Evolutionary conservation across 1,140 invertebrate species (phyloP), one percentile per base, ranked within the genome.

Genomic region (Paralvinella palmiformis): DNA sequence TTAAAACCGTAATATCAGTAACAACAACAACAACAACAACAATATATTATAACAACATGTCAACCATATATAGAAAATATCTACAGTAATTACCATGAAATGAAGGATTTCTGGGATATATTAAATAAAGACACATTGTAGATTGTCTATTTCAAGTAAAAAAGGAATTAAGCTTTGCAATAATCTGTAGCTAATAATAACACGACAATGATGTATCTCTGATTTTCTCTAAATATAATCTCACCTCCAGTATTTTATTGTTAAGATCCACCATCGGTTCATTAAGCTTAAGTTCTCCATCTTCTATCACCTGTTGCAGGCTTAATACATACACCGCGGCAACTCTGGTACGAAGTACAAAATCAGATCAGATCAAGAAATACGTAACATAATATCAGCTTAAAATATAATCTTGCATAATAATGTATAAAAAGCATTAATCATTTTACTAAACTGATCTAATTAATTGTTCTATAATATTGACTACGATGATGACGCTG

Each of bases 231-330:
- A 20, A 33, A 52, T 29, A 20, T 53, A 45, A n/a, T 50, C 64
- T 67, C 63, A 73, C 76, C 66, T 73, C 66, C 17, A 72, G 71
- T 1, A 76, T 71, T 72, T 84, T 84, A 68, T 89, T 88, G 70
- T 86, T 85, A n/a, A 84, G 80, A 69, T 89, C 88, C 0, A 88
- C 81, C 37, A 89, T 79, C 3, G 84, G 84, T 74, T 89, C 88
- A 1, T 81, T 84, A 29, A 89, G 72, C 15, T 76, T 72, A 10
- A 89, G 76, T 50, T 84, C 77, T 1, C 86, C 85, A 71, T 89
- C 86, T 29, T 78, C 75, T 0, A 87, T 83, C 1, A 88, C 79
- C n/a, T 84, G 83, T 68, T 88, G 85, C 7, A 89, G 76, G n/a
- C 88, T 83, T 7, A 89, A 74, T 1, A 83, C 84, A 69, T 88